These are phyloP conservation scores for Isichthys henryi DNA, from an alignment of 2,113 vertebrate genomes.

Conservation along the genomic window DNA sequence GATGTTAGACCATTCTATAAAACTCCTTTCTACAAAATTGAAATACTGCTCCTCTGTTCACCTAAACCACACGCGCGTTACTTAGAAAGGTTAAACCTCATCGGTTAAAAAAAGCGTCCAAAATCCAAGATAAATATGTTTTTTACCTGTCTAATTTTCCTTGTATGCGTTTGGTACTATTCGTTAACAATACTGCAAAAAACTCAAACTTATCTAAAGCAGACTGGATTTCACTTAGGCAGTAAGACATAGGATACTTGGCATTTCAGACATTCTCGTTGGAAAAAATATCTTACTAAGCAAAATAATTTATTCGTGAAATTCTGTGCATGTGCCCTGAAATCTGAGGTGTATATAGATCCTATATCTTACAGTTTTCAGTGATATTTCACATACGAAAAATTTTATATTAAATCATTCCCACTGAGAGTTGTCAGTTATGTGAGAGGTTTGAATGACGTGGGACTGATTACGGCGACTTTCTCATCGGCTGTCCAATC, in stretches of 20 bases:
- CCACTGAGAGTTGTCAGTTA: not conserved
- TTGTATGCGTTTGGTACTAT: not conserved
- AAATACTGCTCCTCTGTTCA: not conserved
- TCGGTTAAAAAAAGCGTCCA: not conserved
- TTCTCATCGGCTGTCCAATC: not conserved
- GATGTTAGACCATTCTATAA: conserved; percentile 1
- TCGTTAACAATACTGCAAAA: not conserved
- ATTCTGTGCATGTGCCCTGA: not conserved
- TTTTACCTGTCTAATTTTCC: not conserved
- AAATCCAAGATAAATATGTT: not conserved
- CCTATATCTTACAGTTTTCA: not conserved
- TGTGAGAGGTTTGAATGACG: not conserved
- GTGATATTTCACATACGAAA: not conserved
- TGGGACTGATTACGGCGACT: not conserved
- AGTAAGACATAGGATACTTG: not conserved
- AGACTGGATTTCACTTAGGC: not conserved
- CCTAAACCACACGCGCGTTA: not conserved
- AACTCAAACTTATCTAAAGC: not conserved
- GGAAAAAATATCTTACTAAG: conserved; percentile 1
- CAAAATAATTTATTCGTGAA: not conserved
- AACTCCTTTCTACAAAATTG: conserved; percentile 13
- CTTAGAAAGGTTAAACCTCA: not conserved
- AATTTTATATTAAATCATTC: not conserved
- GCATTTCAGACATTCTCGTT: not conserved
- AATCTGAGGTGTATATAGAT: not conserved